A percentile compares a stretch with the other conserved stretches of the same genome.
phyloP scores from a whole-genome alignment of 2,888 invertebrate genomes.

The Acanthosepion pharaonis region DNA sequence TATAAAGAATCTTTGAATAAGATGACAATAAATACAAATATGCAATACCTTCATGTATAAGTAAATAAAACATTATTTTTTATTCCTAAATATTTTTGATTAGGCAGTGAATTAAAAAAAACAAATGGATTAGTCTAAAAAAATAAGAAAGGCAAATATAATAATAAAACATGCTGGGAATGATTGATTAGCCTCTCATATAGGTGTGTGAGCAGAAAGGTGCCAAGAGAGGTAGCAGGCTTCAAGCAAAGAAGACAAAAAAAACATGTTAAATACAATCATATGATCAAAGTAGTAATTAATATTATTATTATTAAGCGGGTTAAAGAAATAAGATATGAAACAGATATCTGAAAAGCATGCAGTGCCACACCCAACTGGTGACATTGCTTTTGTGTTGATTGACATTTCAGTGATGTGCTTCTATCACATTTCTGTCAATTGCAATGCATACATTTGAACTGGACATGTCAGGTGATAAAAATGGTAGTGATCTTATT shows the following conservation, averaged over 20 bases:
- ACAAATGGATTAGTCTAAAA: background rate
- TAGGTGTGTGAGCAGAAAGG: background rate
- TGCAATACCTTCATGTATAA: background rate
- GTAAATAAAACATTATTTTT: background rate
- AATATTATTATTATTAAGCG: background rate
- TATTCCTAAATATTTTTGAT: background rate
- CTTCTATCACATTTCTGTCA: background rate
- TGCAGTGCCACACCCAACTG: background rate
- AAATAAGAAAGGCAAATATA: background rate
- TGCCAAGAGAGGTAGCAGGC: background rate
- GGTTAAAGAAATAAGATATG: too few relatives aligned
- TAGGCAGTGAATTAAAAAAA: background rate
- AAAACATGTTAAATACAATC: background rate
- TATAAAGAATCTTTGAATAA: background rate
- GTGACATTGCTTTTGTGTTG: background rate
- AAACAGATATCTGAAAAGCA: background rate
- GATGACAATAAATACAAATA: background rate
- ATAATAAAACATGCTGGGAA: constrained; percentile 34
- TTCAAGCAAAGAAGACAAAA: background rate
- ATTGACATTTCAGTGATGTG: background rate
- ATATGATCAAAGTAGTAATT: background rate
- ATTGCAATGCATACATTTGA: background rate
- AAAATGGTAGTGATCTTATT: background rate
- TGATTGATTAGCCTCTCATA: background rate
- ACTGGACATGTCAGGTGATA: background rate